A percentile compares a stretch with the other conserved stretches of the same genome.
phyloP scores from a whole-genome alignment of 92 coral and sea anemone genomes.

The Metridium senile region DNA sequence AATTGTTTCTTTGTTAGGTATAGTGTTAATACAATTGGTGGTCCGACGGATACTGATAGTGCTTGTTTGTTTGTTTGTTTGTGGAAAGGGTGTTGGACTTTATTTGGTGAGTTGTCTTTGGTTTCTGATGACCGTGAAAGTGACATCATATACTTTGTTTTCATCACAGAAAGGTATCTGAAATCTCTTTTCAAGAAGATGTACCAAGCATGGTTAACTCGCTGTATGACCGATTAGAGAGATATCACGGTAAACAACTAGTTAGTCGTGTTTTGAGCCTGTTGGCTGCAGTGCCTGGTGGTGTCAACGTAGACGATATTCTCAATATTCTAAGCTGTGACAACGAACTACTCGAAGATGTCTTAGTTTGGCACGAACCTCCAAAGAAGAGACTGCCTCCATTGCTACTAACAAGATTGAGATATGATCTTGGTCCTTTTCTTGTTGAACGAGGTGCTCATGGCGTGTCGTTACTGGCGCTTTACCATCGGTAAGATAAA shows the following conservation, averaged over 20 bases:
- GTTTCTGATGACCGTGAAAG: too few species aligned
- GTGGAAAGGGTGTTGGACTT: too few species aligned
- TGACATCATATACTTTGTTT: not conserved
- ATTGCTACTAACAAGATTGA: conserved; percentile 53
- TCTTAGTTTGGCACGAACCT: conserved; percentile 67
- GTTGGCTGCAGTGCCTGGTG: conserved; percentile 56
- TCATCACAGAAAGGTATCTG: conserved; percentile 24
- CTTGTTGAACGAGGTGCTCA: conserved; percentile 67
- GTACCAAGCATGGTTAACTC: conserved; percentile 55
- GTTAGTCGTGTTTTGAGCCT: conserved; percentile 53
- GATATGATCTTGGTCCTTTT: conserved; percentile 61
- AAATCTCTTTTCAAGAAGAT: conserved; percentile 33
- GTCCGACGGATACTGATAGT: not conserved
- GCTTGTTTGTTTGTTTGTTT: not conserved
- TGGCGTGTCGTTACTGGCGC: conserved; percentile 59
- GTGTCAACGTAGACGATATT: conserved; percentile 62
- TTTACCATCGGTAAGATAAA: conserved; percentile 54
- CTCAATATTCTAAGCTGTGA: conserved; percentile 60
- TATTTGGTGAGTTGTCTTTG: too few species aligned
- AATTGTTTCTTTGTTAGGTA: too few species aligned
- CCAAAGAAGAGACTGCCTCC: conserved; percentile 67
- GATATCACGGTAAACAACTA: conserved; percentile 55
- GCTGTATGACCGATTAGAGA: conserved; percentile 59
- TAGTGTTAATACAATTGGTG: not conserved
- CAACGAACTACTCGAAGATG: conserved; percentile 49